These are phyloP conservation scores for Plecturocebus donacophilus DNA, from an alignment of 2,113 vertebrate species.

Conservation along the genomic window DNA sequence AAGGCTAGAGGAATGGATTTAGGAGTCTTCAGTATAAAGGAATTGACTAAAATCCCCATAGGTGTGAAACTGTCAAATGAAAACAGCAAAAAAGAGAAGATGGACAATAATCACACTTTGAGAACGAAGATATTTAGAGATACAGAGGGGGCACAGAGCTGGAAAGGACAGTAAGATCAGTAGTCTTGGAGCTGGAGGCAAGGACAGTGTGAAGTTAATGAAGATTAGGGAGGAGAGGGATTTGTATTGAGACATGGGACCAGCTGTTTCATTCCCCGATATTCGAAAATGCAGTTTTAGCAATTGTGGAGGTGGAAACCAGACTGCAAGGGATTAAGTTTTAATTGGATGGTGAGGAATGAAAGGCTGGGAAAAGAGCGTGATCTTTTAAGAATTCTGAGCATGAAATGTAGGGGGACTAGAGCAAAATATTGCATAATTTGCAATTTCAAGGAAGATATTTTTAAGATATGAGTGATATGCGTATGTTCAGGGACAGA, in stretches of 20 bases:
- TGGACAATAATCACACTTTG: not conserved
- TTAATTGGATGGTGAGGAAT: conserved; percentile 11
- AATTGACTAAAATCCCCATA: not conserved
- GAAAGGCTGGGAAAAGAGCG: not conserved
- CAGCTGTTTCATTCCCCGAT: conserved; percentile 38
- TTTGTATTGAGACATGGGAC: not conserved
- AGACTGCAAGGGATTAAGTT: conserved; percentile 49
- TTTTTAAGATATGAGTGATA: not conserved
- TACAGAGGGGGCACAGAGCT: not conserved
- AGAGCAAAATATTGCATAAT: not conserved
- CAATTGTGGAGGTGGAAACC: conserved; percentile 10
- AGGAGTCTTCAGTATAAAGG: not conserved
- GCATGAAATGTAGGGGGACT: not conserved
- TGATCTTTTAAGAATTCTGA: not conserved
- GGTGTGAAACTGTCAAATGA: not conserved
- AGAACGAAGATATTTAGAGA: not conserved
- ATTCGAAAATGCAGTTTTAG: conserved; percentile 50
- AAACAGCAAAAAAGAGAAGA: not conserved
- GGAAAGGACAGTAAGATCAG: not conserved
- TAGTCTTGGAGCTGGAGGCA: not conserved
- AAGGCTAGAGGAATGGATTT: not conserved
- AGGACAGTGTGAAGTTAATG: not conserved
- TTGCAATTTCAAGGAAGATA: not conserved
- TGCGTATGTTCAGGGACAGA: not conserved
- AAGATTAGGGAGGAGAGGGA: not conserved